Evolutionary conservation across 2,113 vertebrate genomes (phyloP), one percentile per base, ranked within the genome.

Genomic region (Lepus americanus): DNA sequence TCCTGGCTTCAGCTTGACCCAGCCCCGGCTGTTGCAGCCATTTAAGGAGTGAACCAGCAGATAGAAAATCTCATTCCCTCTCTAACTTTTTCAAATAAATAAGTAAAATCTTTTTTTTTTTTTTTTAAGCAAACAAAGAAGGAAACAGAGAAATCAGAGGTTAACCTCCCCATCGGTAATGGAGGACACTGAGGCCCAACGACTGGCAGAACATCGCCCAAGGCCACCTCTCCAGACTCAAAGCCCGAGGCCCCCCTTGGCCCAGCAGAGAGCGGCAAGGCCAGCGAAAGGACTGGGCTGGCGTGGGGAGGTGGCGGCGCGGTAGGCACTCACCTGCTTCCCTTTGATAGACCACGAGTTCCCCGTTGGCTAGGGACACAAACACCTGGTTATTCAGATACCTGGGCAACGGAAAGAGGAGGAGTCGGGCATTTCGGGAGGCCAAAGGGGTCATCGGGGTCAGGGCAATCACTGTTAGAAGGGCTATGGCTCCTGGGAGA

Each of bases 351-450:
- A 98, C 99, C 0, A 99, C 98, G 2, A 99, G 99, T 39, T 99
- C 99, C 73, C 99, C 99, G 0, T 99, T 99, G 89, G 99, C 99
- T 97, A 99, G 90, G 0, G 99, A 99, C 89, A 99, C 99, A 74
- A 99, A 99, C 64, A 99, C 99, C 98, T 99, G 99, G 97, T 99
- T 99, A 97, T 99, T 99, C 77, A 99, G 98, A 95, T 99, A 99
- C 96, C 99, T 99, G 19, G 17, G 96, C 0, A 8, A 36, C n/a
- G 73, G 66, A 90, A 93, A 94, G 19, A 79, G 22, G n/a, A 93
- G 51, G 11, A 44, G 10, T 80, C 53, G 77, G 73, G 9, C 31
- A 36, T 25, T 91, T 64, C 7, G 9, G n/a, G 79, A 86, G 74
- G 22, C 86, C n/a, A 53, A 44, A 87, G 74, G 72, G 33, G 73